Evolutionary conservation across 2,888 invertebrate species (phyloP).

Genomic region (Rhaphigaster nebulosa): DNA sequence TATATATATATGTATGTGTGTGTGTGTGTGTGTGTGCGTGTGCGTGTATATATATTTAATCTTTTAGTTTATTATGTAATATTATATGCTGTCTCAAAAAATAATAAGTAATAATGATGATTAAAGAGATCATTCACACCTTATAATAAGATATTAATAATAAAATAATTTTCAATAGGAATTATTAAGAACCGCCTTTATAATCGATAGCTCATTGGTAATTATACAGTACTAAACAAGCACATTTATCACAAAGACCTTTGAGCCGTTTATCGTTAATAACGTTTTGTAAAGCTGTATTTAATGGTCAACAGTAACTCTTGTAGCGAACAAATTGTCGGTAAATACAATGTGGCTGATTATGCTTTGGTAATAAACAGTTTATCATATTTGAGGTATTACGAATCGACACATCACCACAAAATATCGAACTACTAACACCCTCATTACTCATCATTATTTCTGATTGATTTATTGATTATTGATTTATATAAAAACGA

Average conservation of each 20-base stretch:
- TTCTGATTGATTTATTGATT: too few species aligned
- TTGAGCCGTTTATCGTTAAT: neutral
- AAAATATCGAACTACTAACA: neutral
- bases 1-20: too few species aligned
- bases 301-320: neutral
- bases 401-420: neutral
- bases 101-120: too few species aligned
- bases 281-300: neutral
- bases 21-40: too few species aligned
- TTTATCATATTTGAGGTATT: neutral
- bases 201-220: neutral
- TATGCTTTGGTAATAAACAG: neutral
- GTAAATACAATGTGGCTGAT: neutral
- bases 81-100: too few species aligned
- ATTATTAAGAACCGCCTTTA: too few species aligned
- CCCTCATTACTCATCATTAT: too few species aligned
- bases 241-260: neutral
- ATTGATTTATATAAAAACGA: too few species aligned
- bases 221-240: neutral
- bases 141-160: neutral
- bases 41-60: too few species aligned
- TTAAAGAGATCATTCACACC: too few species aligned
- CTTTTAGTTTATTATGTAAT: too few species aligned
- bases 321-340: neutral
- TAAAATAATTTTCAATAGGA: too few species aligned